phyloP scores from a whole-genome alignment of 2,113 vertebrate species.

The Psettodes erumei region DNA sequence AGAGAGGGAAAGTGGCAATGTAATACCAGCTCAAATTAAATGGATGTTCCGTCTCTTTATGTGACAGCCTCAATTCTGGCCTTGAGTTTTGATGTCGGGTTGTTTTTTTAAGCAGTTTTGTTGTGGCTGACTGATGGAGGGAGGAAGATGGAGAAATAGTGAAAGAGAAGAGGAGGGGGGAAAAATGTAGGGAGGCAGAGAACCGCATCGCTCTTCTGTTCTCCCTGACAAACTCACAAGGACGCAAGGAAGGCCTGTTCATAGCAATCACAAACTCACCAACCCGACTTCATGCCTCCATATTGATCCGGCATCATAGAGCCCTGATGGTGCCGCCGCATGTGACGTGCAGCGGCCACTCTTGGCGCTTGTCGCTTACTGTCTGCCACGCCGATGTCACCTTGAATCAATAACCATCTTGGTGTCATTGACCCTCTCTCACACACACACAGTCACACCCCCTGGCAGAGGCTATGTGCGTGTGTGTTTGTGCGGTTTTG shows the following conservation, averaged over 20 bases:
- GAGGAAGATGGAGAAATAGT: slow-evolving; percentile 7
- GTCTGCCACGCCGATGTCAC: slow-evolving; percentile 59
- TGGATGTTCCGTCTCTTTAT: slow-evolving; percentile 67
- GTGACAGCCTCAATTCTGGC: slow-evolving; percentile 64
- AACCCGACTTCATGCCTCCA: slow-evolving; percentile 20
- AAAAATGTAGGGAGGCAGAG: not conserved
- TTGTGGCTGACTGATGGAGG: slow-evolving; percentile 38
- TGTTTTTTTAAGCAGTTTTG: slow-evolving; percentile 13
- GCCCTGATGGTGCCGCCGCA: slow-evolving; percentile 27
- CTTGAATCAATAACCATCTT: slow-evolving; percentile 68
- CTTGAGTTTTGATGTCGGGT: slow-evolving; percentile 56
- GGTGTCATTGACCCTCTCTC: slow-evolving; percentile 23
- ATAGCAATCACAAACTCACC: slow-evolving; percentile 36
- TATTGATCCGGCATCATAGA: slow-evolving; percentile 55
- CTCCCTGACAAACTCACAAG: slow-evolving; percentile 39
- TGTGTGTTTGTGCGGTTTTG: slow-evolving; percentile 24
- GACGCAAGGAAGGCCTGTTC: slow-evolving; percentile 28
- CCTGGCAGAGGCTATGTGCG: slow-evolving; percentile 19
- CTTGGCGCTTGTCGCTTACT: slow-evolving; percentile 28
- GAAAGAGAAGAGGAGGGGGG: not conserved
- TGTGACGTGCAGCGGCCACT: slow-evolving; percentile 20
- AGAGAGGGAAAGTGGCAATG: slow-evolving; percentile 59
- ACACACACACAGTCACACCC: not conserved
- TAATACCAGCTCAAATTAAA: slow-evolving; percentile 67
- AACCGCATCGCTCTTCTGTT: slow-evolving; percentile 1